These are phyloP conservation scores for Catharus fuscescens DNA, from an alignment of 2,113 vertebrate species.

Conservation along the genomic window DNA sequence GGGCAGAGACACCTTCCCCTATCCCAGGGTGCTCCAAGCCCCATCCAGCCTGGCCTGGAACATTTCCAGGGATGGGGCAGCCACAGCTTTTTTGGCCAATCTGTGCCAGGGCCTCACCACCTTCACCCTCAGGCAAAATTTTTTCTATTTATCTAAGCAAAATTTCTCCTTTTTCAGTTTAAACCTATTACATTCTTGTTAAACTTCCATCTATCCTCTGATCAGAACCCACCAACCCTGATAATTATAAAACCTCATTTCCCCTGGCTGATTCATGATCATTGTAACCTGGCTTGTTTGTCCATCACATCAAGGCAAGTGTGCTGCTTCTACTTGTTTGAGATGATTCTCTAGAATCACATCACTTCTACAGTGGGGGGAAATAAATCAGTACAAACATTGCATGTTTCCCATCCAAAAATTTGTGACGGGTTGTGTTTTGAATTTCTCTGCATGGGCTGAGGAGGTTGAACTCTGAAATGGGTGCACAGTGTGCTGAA, in stretches of 20 bases:
- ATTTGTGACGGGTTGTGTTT: neutral
- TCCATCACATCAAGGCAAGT: neutral
- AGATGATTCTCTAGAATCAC: neutral
- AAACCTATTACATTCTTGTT: neutral
- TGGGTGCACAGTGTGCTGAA: neutral
- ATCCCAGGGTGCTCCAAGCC: neutral
- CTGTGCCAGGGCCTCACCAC: neutral
- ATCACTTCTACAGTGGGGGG: neutral
- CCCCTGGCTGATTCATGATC: neutral
- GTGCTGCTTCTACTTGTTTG: neutral
- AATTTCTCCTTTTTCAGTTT: neutral
- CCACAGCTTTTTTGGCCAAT: neutral
- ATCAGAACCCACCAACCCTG: neutral
- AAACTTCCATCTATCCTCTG: neutral
- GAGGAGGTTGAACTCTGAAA: neutral
- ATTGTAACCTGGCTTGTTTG: neutral
- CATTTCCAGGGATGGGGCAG: neutral
- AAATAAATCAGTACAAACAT: neutral
- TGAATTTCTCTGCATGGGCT: neutral
- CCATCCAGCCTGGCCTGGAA: fast-evolving
- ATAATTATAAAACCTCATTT: neutral
- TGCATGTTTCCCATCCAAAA: neutral
- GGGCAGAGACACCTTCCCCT: neutral
- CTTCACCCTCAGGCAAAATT: neutral
- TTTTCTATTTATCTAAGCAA: neutral